Percentiles rank a stretch among this genome's conserved stretches.
These are phyloP conservation scores for Nebria ingens DNA, from an alignment of 1,140 invertebrate genomes.

Conservation along the genomic window DNA sequence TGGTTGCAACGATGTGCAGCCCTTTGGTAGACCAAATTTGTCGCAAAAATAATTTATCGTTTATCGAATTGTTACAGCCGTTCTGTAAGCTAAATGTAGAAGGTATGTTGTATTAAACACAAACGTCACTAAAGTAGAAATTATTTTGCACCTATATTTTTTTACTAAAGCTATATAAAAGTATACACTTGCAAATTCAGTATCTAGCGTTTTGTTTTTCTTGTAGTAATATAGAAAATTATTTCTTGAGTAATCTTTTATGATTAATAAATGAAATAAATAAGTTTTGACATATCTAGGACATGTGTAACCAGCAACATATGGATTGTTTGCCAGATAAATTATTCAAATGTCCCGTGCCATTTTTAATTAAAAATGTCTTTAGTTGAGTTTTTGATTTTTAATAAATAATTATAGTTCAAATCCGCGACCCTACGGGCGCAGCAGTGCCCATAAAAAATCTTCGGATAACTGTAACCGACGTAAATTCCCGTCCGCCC, in stretches of 20 bases:
- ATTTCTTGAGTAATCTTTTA: too few species aligned
- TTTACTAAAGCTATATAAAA: too few species aligned
- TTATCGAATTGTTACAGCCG: constrained; percentile 82
- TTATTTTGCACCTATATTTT: too few species aligned
- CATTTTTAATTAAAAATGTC: too few species aligned
- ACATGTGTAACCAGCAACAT: constrained; percentile 15
- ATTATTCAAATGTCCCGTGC: neutral
- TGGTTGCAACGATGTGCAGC: constrained; percentile 76
- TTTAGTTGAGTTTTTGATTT: too few species aligned
- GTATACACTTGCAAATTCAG: too few species aligned
- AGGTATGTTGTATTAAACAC: constrained; percentile 43
- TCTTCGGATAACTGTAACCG: constrained; percentile 68
- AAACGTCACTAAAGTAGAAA: too few species aligned
- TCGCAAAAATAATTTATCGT: constrained; percentile 82
- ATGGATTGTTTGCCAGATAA: constrained; percentile 9
- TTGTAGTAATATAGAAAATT: too few species aligned
- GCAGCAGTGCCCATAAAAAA: constrained; percentile 60
- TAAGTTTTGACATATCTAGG: too few species aligned
- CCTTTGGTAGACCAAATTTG: constrained; percentile 70
- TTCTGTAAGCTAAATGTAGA: constrained; percentile 71
- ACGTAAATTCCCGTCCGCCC: constrained; percentile 70
- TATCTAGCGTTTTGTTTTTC: too few species aligned
- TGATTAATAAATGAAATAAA: too few species aligned
- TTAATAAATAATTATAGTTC: constrained; percentile 43
- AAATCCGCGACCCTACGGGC: constrained; percentile 75